phyloP scores from a whole-genome alignment of 2,113 vertebrate species.

The Petrocephalus zakoni region DNA sequence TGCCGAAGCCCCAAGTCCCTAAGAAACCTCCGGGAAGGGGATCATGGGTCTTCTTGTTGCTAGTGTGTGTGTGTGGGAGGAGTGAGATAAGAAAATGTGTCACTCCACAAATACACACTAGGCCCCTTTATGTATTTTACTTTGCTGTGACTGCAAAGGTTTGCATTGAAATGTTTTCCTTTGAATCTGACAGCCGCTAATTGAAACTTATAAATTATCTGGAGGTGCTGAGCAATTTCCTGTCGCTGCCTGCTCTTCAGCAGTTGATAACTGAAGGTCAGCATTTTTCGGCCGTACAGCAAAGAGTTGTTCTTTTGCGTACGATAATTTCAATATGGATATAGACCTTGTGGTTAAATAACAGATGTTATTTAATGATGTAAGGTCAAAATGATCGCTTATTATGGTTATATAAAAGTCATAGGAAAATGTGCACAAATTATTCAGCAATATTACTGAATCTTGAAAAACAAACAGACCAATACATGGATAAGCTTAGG shows the following conservation, averaged over 20 bases:
- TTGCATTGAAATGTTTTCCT: slow-evolving; percentile 5
- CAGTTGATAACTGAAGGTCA: slow-evolving; percentile 43
- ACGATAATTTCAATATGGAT: background rate
- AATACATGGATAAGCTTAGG: background rate
- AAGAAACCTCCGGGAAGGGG: background rate
- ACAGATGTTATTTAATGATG: background rate
- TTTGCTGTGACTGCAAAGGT: background rate
- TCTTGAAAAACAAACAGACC: background rate
- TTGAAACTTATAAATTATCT: slow-evolving; percentile 58
- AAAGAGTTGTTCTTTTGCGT: background rate
- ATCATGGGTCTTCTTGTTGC: background rate
- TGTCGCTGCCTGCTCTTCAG: slow-evolving; percentile 49
- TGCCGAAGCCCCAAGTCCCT: background rate
- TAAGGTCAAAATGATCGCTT: background rate
- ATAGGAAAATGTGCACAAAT: background rate
- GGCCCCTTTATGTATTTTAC: slow-evolving; percentile 6
- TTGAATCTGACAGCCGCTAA: slow-evolving; percentile 49
- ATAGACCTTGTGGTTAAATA: slow-evolving; percentile 1
- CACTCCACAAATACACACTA: background rate
- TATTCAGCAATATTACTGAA: background rate
- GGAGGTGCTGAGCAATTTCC: slow-evolving; percentile 21
- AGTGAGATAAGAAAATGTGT: background rate
- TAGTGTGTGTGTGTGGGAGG: background rate
- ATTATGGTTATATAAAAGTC: background rate
- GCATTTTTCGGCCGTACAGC: background rate